phyloP scores from a whole-genome alignment of 2,797 vertebrate species.

The Leuciscus waleckii region DNA sequence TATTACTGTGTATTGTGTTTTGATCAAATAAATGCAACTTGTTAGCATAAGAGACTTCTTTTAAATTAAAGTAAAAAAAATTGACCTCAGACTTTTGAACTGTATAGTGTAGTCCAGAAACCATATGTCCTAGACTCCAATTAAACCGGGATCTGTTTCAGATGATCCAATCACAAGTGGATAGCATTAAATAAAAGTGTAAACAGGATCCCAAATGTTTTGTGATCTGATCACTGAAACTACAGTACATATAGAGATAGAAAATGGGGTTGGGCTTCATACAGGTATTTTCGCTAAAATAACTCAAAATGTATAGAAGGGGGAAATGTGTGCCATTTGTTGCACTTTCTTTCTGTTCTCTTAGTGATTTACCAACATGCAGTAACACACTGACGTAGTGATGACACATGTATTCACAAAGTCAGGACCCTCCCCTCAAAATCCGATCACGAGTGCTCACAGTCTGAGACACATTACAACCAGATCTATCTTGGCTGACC shows the following conservation, averaged over 20 bases:
- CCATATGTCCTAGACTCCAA: neutral
- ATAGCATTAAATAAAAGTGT: neutral
- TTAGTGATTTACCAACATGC: neutral
- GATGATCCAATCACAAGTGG: neutral
- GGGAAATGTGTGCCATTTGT: neutral
- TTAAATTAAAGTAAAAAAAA: neutral
- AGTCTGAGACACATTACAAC: constrained; percentile 6
- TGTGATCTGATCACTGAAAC: neutral
- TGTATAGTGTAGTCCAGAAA: neutral
- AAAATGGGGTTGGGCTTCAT: neutral
- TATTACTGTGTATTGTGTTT: neutral
- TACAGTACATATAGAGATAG: neutral
- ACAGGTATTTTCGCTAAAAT: neutral
- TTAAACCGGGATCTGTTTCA: neutral
- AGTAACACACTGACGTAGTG: neutral
- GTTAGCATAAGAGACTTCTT: neutral
- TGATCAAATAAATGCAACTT: neutral
- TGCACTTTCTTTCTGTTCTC: neutral
- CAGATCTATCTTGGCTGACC: neutral
- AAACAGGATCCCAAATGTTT: neutral
- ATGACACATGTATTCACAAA: neutral
- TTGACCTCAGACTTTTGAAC: neutral
- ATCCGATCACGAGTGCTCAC: neutral
- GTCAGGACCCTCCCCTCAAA: neutral
- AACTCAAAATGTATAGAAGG: neutral